These are phyloP conservation scores for Perdita meconis DNA, from an alignment of 2,888 invertebrate genomes.

Conservation along the genomic window DNA sequence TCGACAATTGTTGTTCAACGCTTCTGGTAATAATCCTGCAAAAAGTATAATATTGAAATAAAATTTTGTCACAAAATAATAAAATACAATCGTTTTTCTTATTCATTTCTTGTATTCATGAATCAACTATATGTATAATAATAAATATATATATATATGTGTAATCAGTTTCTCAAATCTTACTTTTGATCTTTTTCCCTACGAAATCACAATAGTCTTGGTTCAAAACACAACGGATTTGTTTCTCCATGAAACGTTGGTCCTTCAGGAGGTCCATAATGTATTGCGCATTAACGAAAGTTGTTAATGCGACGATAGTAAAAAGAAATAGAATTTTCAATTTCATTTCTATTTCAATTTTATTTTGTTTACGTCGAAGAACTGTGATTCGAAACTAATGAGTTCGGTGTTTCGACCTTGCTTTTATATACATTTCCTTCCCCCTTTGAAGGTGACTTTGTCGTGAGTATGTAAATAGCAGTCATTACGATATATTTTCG, in stretches of 20 bases:
- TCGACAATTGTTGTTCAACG: conserved; percentile 85
- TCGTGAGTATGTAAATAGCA: background rate
- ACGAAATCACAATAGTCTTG: conserved; percentile 87
- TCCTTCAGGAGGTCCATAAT: conserved; percentile 57
- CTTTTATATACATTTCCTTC: background rate
- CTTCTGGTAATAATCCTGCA: conserved; percentile 86
- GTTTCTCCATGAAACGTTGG: conserved; percentile 72
- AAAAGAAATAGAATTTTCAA: conserved; percentile 15
- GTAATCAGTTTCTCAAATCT: conserved; percentile 62
- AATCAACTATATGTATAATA: too few relatives aligned
- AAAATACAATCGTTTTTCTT: too few relatives aligned
- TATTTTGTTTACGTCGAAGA: too few relatives aligned
- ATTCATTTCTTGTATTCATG: too few relatives aligned
- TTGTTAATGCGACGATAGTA: background rate
- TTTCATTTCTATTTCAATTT: conserved; percentile 58
- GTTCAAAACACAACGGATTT: conserved; percentile 87
- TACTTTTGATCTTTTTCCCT: conserved; percentile 87
- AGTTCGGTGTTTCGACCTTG: background rate
- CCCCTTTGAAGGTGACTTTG: too few relatives aligned
- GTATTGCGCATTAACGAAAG: conserved; percentile 50
- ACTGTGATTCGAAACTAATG: background rate
- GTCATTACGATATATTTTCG: background rate
- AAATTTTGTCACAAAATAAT: too few relatives aligned
- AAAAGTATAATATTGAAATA: background rate
- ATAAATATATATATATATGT: background rate